Conservation (phyloP, 2,113 vertebrate species). For the Oreochromis aureus region DNA sequence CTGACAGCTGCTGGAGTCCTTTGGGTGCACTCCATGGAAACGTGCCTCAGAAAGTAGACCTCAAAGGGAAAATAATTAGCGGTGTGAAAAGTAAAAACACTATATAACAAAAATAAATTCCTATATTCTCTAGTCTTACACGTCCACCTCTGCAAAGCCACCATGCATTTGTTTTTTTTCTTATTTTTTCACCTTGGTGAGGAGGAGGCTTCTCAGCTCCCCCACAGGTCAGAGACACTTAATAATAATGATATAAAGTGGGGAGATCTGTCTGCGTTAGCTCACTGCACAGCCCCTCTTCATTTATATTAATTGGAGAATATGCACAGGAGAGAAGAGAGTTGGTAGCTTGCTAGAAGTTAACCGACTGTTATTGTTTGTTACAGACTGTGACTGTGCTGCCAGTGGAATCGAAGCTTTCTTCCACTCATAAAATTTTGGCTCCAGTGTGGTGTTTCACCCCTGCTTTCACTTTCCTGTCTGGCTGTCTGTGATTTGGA, state of each 20-base stretch:
- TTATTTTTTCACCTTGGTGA: not conserved
- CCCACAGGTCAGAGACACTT: not conserved
- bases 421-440: not conserved
- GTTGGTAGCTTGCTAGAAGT: not conserved
- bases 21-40: not conserved
- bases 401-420: not conserved
- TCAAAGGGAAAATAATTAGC: not conserved
- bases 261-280: not conserved
- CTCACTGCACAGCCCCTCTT: not conserved
- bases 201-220: not conserved
- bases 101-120: not conserved
- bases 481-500: not conserved
- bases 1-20: not conserved
- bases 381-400: not conserved
- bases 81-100: not conserved
- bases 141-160: not conserved
- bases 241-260: not conserved
- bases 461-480: not conserved
- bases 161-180: not conserved
- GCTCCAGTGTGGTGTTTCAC: not conserved
- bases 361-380: not conserved
- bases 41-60: not conserved
- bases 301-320: not conserved
- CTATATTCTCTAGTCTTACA: not conserved
- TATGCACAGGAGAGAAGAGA: not conserved